These are phyloP conservation scores for Boloria selene DNA, from an alignment of 2,888 invertebrate genomes.

Conservation along the genomic window DNA sequence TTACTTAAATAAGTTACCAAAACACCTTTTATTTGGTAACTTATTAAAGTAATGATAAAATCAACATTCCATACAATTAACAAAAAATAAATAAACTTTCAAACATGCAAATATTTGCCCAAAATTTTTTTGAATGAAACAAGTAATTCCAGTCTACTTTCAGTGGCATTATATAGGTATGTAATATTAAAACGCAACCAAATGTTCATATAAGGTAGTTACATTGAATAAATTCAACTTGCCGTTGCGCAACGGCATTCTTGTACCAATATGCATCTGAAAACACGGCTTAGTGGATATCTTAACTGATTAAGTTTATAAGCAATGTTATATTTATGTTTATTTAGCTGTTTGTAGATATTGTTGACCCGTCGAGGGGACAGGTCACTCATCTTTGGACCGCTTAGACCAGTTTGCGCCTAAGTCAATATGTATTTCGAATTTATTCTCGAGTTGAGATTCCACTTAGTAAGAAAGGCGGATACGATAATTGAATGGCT, in stretches of 20 bases:
- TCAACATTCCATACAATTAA: conserved; percentile 16
- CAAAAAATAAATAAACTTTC: conserved; percentile 15
- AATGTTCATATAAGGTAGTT: conserved; percentile 34
- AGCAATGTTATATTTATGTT: conserved; percentile 27
- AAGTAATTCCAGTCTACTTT: conserved; percentile 9
- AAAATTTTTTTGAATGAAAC: conserved; percentile 20
- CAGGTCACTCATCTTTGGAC: conserved; percentile 18
- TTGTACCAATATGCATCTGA: conserved; percentile 39
- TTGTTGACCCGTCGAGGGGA: conserved; percentile 14
- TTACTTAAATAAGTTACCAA: too few species aligned
- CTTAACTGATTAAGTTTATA: conserved; percentile 30
- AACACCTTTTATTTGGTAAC: neutral
- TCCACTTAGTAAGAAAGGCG: conserved; percentile 5
- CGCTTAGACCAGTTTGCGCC: conserved; percentile 17
- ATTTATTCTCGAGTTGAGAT: conserved; percentile 9
- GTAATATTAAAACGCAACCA: conserved; percentile 20
- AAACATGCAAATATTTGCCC: conserved; percentile 4
- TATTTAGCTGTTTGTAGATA: conserved; percentile 5
- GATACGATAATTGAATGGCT: conserved; percentile 2
- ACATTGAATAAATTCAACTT: conserved; percentile 39
- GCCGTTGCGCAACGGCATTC: conserved; percentile 40
- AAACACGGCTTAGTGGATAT: conserved; percentile 31
- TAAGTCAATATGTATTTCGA: conserved; percentile 19
- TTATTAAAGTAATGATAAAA: conserved; percentile 17
- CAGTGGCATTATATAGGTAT: conserved; percentile 20